Evolutionary conservation across 2,888 invertebrate species (phyloP), one percentile per base, ranked within the genome.

Genomic region (Habroteleia sp.): DNA sequence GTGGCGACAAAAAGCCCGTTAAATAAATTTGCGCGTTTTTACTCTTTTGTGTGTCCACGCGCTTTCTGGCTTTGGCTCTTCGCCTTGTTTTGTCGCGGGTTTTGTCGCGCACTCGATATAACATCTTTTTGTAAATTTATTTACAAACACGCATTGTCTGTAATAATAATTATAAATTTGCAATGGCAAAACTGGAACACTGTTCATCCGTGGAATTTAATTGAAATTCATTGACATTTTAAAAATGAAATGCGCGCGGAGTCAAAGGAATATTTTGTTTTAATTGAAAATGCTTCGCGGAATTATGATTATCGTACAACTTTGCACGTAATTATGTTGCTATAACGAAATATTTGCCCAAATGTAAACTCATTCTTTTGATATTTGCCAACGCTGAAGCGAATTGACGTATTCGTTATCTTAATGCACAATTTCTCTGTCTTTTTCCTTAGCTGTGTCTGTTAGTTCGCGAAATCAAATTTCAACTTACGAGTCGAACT

Each of bases 11-110:
- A 69, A 69, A 58, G 35, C 7, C 39, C 58, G 56, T 14, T 39
- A 42, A 69, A 69, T 60, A 44, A 44, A 69, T 68, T 66, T 48
- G 39, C 44, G 25, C 16, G 33, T 50, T 58, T 66, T 56, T 31
- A 3, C 5, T 29, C 11, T 20, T 50, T 42, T 46, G 17, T 65
- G 35, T 44, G 13, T 44, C 31, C 20, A 14, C 14, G 42, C n/a
- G 5, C 16, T 31, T 31, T 35, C 25, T 35, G 33, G 17, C 25
- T 39, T 20, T 11, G 33, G 48, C 44, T 23, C 11, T 27, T 20
- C 17, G 17, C 16, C 1, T 8, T 37, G 25, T 39, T 39, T 29
- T 35, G 14, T 27, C n/a, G 13, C 1, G 31, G 14, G 10, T 39
- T 48, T 48, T 50, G 50, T 50, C 1, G 14, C 44, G 27, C n/a